phyloP scores from a whole-genome alignment of 2,888 invertebrate genomes.

The Tenthredo scrophulariae region DNA sequence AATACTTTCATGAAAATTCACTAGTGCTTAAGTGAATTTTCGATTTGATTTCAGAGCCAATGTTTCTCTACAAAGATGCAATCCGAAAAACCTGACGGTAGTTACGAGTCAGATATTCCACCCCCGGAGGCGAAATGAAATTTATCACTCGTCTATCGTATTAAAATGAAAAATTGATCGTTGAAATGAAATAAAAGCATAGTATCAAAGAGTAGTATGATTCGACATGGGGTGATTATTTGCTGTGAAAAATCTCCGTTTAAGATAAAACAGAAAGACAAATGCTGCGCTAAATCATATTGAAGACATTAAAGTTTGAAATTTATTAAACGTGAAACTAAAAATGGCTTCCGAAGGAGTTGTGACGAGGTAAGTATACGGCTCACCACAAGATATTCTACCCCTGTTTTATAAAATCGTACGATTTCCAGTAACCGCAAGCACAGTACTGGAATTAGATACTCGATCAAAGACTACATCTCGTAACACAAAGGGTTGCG shows the following conservation, averaged over 20 bases:
- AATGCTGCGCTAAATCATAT: not conserved
- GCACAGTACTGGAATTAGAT: not conserved
- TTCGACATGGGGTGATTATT: not conserved
- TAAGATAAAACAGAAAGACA: not conserved
- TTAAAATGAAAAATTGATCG: not conserved
- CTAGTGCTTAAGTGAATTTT: not conserved
- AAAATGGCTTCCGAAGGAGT: not conserved
- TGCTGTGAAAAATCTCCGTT: not conserved
- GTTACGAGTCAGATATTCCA: not conserved
- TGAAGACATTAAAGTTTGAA: not conserved
- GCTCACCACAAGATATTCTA: not conserved
- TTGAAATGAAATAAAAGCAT: not conserved
- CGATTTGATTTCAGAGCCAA: not conserved
- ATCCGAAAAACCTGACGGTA: not conserved
- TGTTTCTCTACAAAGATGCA: not conserved
- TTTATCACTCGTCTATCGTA: not conserved
- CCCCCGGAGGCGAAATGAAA: not conserved
- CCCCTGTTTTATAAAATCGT: not conserved
- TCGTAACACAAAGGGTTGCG: not conserved
- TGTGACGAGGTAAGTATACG: not conserved
- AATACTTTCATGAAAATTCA: not conserved
- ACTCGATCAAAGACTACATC: constrained; percentile 18
- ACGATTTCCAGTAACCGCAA: not conserved
- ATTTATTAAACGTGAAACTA: not conserved
- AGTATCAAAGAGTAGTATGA: not conserved